phyloP scores from a whole-genome alignment of 2,113 vertebrate species.

The Trematomus loennbergii region DNA sequence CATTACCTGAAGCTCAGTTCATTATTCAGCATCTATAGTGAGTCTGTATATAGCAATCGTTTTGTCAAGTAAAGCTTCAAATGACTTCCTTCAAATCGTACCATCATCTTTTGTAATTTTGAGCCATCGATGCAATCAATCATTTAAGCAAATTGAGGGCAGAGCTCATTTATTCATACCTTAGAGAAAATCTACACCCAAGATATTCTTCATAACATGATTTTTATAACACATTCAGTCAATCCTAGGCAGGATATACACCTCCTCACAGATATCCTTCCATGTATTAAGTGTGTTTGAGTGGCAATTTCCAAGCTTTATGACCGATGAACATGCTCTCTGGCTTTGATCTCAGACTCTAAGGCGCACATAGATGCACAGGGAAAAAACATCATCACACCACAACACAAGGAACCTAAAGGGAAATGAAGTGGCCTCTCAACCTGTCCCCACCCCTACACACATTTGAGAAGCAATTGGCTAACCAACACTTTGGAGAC shows the following conservation, averaged over 20 bases:
- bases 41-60: slow-evolving; percentile 15
- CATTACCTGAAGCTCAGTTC: slow-evolving; percentile 47
- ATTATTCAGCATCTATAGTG: slow-evolving; percentile 15
- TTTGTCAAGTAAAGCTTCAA: slow-evolving; percentile 31
- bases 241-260: not conserved
- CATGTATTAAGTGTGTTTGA: slow-evolving; percentile 38
- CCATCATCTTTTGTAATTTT: slow-evolving; percentile 58
- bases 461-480: slow-evolving; percentile 24
- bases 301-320: slow-evolving; percentile 37
- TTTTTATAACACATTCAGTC: slow-evolving; percentile 49
- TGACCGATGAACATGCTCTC: slow-evolving; percentile 31
- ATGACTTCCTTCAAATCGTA: slow-evolving; percentile 28
- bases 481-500: slow-evolving; percentile 10
- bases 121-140: slow-evolving; percentile 39
- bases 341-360: slow-evolving; percentile 40
- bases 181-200: not conserved
- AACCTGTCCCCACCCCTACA: slow-evolving; percentile 34
- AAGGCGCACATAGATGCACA: slow-evolving; percentile 14
- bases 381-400: slow-evolving; percentile 14
- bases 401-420: slow-evolving; percentile 27
- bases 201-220: slow-evolving; percentile 33
- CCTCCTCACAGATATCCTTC: slow-evolving; percentile 10
- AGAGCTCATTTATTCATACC: slow-evolving; percentile 53
- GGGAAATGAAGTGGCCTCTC: slow-evolving; percentile 21
- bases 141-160: slow-evolving; percentile 43